Conservation (phyloP, 1,140 invertebrate species). For the Leptinotarsa defecta region DNA sequence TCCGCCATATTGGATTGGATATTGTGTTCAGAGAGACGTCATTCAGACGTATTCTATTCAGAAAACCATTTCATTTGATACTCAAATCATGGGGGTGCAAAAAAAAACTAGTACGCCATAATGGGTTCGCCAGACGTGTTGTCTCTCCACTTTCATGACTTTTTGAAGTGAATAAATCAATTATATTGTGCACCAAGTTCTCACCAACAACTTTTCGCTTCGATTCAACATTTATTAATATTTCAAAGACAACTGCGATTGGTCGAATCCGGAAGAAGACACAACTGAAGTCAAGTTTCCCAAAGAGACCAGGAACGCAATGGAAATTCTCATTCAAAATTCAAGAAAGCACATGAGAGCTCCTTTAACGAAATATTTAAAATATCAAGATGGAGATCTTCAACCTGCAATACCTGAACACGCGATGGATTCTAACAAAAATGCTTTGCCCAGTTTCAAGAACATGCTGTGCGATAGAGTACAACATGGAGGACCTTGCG, state of each 20-base stretch:
- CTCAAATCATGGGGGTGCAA: too few relatives aligned
- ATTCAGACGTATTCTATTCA: too few relatives aligned
- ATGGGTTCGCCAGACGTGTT: not conserved
- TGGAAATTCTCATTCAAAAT: conserved; percentile 23
- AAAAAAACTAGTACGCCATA: too few relatives aligned
- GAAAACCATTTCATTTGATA: too few relatives aligned
- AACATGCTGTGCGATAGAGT: not conserved
- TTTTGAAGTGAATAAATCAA: not conserved
- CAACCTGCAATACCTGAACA: conserved; percentile 26
- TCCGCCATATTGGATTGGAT: too few relatives aligned
- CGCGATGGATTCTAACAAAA: not conserved
- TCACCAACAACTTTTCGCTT: not conserved
- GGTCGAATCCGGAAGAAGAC: conserved; percentile 25
- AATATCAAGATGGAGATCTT: conserved; percentile 14
- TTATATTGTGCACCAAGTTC: not conserved
- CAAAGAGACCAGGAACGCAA: conserved; percentile 35
- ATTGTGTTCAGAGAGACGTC: too few relatives aligned
- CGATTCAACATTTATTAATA: not conserved
- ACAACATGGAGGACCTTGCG: not conserved
- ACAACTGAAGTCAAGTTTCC: conserved; percentile 32
- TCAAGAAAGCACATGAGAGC: conserved; percentile 22
- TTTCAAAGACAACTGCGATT: conserved; percentile 28
- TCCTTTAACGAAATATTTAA: conserved; percentile 32
- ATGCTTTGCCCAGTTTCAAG: not conserved
- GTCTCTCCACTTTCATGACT: not conserved